Base-by-base conservation (phyloP, 2,888 invertebrate species). In the Drosophila macrospina region DNA sequence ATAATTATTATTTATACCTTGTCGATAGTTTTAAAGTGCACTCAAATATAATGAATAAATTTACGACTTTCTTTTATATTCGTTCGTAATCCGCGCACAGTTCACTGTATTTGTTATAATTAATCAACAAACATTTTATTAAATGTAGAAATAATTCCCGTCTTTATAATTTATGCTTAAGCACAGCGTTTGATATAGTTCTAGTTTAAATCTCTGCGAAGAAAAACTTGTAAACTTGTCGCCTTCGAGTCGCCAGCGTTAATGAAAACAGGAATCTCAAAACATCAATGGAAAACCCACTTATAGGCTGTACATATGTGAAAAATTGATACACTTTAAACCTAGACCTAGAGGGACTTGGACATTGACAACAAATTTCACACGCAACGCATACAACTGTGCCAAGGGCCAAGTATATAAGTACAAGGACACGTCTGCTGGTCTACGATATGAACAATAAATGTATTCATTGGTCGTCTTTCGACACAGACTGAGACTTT, bases 231-330 rank as follows among this genome's bases (percentile, higher is more conserved):
- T 48, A 62, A 75, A 88, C 87, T 87, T 80, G 69, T 69, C 76
- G 71, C 75, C 62, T 68, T 70, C 66, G 72, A 81, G 81, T 70
- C 74, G 62, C 59, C 45, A 45, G 71, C 69, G 76, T 59, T 80
- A 87, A 87, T 89, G 87, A 80, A 84, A 68, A 50, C 47, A 47
- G 34, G 67, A 68, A 71, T 70, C 51, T 62, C 15, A 48, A 51
- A 60, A 61, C 64, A 55, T 67, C 69, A 62, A 60, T 68, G 37
- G 44, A 39, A 67, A 63, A 48, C 45, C 36, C 16, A 39, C 34
- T 37, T 37, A 24, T 37, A 30, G 56, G 15, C 61, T 47, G 37
- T 36, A 37, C 59, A 42, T 63, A 51, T 65, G 44, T 54, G 13
- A 41, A 20, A 24, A 59, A 11, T 4, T 11, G n/a, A 32, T 42